Evolutionary conservation across 37 sponge, comb jelly and placozoan genomes (phyloP).

Genomic region (Amphimedon queenslandica): DNA sequence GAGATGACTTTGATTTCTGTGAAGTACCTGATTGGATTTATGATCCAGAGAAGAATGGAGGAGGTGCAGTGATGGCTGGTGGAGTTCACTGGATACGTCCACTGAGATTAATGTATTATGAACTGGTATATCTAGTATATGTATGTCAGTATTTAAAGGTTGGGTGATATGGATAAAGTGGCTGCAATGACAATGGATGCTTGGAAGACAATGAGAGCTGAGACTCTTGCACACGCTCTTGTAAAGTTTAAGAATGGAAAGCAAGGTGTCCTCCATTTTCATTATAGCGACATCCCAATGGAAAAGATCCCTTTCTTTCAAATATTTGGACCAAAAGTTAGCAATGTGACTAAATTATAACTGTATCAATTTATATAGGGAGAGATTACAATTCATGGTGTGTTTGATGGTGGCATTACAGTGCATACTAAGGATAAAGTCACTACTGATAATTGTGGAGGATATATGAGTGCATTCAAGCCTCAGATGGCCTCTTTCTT

Average conservation of each 20-base stretch:
- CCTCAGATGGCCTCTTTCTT: conserved; percentile 39
- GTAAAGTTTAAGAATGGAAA: conserved; percentile 33
- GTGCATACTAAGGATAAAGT: background rate
- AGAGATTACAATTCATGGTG: conserved; percentile 52
- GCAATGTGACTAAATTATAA: background rate
- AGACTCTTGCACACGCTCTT: conserved; percentile 31
- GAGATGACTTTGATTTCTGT: background rate
- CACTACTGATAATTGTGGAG: conserved; percentile 13
- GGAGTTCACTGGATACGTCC: conserved; percentile 35
- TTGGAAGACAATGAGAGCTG: background rate
- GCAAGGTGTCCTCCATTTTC: conserved; percentile 21
- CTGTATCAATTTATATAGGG: conserved; percentile 26
- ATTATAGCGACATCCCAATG: conserved; percentile 26
- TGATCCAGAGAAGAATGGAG: conserved; percentile 25
- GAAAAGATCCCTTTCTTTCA: conserved; percentile 44
- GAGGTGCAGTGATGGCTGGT: conserved; percentile 52
- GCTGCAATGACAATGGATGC: conserved; percentile 16
- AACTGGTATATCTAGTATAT: background rate
- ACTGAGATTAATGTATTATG: conserved; percentile 19
- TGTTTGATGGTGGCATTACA: conserved; percentile 50
- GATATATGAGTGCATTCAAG: conserved; percentile 34
- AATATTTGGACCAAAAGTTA: conserved; percentile 50
- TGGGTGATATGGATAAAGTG: conserved; percentile 31
- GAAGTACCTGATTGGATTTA: conserved; percentile 23
- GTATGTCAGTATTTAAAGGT: background rate